Evolutionary conservation across 2,888 invertebrate genomes (phyloP).

Genomic region (Stenoptilia bipunctidactyla): DNA sequence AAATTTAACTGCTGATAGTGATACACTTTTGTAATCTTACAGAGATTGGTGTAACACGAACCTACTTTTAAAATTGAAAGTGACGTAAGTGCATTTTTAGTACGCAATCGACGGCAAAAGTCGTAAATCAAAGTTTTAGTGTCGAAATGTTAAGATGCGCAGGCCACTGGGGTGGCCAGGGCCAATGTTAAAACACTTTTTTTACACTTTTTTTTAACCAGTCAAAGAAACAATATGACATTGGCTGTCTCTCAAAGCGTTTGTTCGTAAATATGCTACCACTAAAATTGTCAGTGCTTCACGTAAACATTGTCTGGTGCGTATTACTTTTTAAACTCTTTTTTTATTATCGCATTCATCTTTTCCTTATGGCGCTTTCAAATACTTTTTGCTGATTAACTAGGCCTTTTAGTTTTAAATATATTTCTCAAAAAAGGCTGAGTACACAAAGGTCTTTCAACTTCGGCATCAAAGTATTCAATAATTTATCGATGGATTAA

Average conservation of each 20-base stretch:
- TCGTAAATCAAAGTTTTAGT: conserved; percentile 70
- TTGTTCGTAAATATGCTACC: conserved; percentile 22
- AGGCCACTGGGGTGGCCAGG: conserved; percentile 65
- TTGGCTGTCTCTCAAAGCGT: conserved; percentile 40
- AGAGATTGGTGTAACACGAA: conserved; percentile 34
- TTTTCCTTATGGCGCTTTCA: no score
- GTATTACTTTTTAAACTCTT: no score
- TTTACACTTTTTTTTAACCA: no score
- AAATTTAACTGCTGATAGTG: no score
- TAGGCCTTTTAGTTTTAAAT: conserved; percentile 6
- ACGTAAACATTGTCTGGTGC: conserved; percentile 30
- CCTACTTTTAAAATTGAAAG: conserved; percentile 66
- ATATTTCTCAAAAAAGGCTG: neutral
- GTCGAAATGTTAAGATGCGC: conserved; percentile 68
- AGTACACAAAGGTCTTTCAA: no score
- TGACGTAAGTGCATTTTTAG: conserved; percentile 70
- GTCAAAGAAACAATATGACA: conserved; percentile 55
- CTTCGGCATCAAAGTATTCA: neutral
- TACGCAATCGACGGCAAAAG: conserved; percentile 65
- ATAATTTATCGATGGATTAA: no score
- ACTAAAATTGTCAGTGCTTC: conserved; percentile 35
- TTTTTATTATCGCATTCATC: no score
- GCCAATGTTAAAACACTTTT: conserved; percentile 1
- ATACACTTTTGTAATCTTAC: neutral
- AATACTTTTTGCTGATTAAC: conserved; percentile 31